phyloP scores from a whole-genome alignment of 2,888 invertebrate species.

The Hofmannophila pseudospretella region DNA sequence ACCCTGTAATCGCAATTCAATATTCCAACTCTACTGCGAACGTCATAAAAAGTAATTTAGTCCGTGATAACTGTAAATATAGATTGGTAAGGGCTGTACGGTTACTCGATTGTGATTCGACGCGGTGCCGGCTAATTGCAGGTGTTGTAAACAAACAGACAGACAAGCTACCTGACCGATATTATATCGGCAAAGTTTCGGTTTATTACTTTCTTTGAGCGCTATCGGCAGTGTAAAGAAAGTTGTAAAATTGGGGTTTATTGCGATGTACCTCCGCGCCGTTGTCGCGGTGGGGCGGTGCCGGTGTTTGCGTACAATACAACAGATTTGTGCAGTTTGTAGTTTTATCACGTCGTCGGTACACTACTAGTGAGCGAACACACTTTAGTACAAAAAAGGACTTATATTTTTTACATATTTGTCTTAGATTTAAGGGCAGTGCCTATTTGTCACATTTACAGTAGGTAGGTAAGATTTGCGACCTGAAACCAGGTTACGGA shows the following conservation, averaged over 20 bases:
- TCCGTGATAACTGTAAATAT: not conserved
- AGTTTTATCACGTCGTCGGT: too few species aligned
- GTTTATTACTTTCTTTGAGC: not conserved
- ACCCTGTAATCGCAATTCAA: too few species aligned
- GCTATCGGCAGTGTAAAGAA: conserved; percentile 3
- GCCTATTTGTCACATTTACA: too few species aligned
- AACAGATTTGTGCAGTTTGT: not conserved
- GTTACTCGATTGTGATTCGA: conserved; percentile 9
- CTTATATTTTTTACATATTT: too few species aligned
- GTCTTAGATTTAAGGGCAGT: too few species aligned
- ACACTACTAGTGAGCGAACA: too few species aligned
- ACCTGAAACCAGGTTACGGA: too few species aligned
- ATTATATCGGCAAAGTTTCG: not conserved
- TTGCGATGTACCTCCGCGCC: conserved; percentile 1
- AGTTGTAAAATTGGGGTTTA: conserved; percentile 10
- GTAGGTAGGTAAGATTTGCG: too few species aligned
- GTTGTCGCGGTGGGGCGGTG: not conserved
- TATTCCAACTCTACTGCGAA: not conserved
- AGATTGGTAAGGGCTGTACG: not conserved
- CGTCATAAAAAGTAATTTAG: not conserved
- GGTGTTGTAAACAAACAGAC: conserved; percentile 17
- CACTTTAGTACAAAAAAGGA: too few species aligned
- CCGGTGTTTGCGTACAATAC: not conserved
- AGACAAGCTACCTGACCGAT: conserved; percentile 2
- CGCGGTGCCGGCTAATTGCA: conserved; percentile 15